Evolutionary conservation across 2,797 vertebrate genomes (phyloP).

Genomic region (Rhadinocentrus ornatus): DNA sequence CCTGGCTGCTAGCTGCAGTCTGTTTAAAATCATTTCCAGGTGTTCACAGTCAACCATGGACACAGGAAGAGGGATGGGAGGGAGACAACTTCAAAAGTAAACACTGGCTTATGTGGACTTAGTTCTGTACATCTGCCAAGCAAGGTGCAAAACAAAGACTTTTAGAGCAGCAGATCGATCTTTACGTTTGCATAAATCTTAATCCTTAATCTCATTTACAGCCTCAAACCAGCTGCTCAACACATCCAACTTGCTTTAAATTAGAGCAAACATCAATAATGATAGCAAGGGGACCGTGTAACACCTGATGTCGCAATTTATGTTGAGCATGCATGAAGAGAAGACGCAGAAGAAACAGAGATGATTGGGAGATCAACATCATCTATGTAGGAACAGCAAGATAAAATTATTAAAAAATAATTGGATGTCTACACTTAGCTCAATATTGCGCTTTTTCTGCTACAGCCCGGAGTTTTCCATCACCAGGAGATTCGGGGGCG

Average conservation of each 20-base stretch:
- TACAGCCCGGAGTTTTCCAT: slow-evolving; percentile 22
- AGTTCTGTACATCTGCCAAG: slow-evolving; percentile 49
- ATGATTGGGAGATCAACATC: neutral
- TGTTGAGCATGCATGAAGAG: slow-evolving; percentile 1
- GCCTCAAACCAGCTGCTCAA: slow-evolving; percentile 44
- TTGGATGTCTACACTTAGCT: neutral
- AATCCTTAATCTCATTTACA: slow-evolving; percentile 26
- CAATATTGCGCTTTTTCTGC: slow-evolving; percentile 25
- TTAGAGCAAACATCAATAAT: slow-evolving; percentile 24
- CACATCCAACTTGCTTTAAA: slow-evolving; percentile 14
- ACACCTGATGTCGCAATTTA: slow-evolving; percentile 64
- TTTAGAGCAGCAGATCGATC: slow-evolving; percentile 41
- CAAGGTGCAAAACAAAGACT: slow-evolving; percentile 45
- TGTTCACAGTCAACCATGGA: slow-evolving; percentile 74
- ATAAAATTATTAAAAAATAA: neutral
- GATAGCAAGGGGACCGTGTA: slow-evolving; percentile 24
- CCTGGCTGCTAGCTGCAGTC: slow-evolving; percentile 71
- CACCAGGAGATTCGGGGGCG: slow-evolving; percentile 19
- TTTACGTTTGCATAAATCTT: slow-evolving; percentile 45
- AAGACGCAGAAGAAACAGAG: slow-evolving; percentile 2
- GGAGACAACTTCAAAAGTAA: slow-evolving; percentile 75
- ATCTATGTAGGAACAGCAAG: accelerated
- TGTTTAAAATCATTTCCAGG: slow-evolving; percentile 84
- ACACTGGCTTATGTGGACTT: slow-evolving; percentile 57
- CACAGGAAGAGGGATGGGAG: slow-evolving; percentile 62